Percentiles rank a stretch among this genome's conserved stretches.
phyloP scores from a whole-genome alignment of 2,797 vertebrate genomes.

The Novumbra hubbsi region DNA sequence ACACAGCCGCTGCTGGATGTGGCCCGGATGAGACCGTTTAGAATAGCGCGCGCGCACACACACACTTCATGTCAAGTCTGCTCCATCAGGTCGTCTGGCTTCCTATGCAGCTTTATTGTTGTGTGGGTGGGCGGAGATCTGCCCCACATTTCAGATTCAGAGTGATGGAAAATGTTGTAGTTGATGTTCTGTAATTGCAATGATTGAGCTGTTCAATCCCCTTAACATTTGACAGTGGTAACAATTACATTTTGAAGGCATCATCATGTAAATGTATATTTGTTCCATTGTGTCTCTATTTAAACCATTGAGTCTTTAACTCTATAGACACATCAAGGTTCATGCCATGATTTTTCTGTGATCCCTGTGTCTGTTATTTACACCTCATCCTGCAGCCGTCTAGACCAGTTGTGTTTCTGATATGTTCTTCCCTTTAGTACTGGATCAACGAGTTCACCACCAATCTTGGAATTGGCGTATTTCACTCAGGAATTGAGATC shows the following conservation, averaged over 20 bases:
- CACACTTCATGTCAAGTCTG: not conserved
- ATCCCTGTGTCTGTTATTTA: not conserved
- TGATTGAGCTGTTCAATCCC: too few relatives aligned
- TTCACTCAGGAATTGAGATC: constrained; percentile 98
- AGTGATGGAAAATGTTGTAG: not conserved
- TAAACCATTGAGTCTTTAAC: too few relatives aligned
- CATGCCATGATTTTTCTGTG: not conserved
- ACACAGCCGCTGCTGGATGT: not conserved
- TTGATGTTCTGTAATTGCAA: too few relatives aligned
- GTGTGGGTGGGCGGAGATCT: not conserved
- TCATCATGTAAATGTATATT: not conserved
- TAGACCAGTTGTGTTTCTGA: constrained; percentile 5
- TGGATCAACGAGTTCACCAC: constrained; percentile 99
- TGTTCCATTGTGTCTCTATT: not conserved
- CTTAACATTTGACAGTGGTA: not conserved
- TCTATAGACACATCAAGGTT: not conserved
- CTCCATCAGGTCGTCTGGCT: not conserved
- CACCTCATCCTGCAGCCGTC: not conserved
- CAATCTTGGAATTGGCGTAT: constrained; percentile 96
- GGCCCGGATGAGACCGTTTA: not conserved
- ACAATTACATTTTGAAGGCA: not conserved
- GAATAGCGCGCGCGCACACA: not conserved
- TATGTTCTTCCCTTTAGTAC: constrained; percentile 74
- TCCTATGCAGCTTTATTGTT: not conserved
- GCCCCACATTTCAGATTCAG: not conserved